phyloP scores from a whole-genome alignment of 2,888 invertebrate genomes.

The Dicyrtomina minuta region DNA sequence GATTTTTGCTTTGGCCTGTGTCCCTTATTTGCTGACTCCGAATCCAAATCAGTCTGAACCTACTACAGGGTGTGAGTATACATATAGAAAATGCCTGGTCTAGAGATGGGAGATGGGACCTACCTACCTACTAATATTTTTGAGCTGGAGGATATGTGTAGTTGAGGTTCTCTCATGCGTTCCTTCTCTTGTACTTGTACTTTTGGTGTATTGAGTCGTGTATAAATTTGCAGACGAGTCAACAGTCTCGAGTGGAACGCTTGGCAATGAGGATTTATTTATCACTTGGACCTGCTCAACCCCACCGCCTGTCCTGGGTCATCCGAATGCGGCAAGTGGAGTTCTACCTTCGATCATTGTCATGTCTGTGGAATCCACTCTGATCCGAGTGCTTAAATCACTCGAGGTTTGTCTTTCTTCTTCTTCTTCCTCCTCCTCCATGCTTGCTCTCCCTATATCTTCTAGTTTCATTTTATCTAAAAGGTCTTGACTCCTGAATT shows the following conservation, averaged over 20 bases:
- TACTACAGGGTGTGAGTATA: no score
- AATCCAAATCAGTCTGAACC: no score
- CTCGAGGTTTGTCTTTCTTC: constrained; percentile 56
- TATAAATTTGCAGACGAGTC: constrained; percentile 46
- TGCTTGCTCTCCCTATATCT: background rate
- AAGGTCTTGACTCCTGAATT: background rate
- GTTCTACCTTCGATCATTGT: constrained; percentile 55
- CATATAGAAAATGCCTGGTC: no score
- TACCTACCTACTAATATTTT: no score
- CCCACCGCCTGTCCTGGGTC: constrained; percentile 52
- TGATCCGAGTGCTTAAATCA: constrained; percentile 60
- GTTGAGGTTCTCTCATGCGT: no score
- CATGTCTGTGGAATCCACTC: constrained; percentile 62
- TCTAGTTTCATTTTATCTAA: constrained; percentile 17
- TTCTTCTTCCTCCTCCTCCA: constrained; percentile 7
- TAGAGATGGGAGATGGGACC: no score
- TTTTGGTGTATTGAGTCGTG: constrained; percentile 16
- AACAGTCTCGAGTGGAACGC: constrained; percentile 49
- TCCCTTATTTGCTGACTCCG: no score
- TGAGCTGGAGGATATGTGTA: no score
- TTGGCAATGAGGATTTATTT: constrained; percentile 53
- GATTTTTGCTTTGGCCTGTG: no score
- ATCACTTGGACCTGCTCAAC: constrained; percentile 54
- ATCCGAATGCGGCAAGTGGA: constrained; percentile 47
- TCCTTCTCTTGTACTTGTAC: no score